Conservation (phyloP, 2,113 vertebrate genomes). For the Cephalopholis sonnerati region DNA sequence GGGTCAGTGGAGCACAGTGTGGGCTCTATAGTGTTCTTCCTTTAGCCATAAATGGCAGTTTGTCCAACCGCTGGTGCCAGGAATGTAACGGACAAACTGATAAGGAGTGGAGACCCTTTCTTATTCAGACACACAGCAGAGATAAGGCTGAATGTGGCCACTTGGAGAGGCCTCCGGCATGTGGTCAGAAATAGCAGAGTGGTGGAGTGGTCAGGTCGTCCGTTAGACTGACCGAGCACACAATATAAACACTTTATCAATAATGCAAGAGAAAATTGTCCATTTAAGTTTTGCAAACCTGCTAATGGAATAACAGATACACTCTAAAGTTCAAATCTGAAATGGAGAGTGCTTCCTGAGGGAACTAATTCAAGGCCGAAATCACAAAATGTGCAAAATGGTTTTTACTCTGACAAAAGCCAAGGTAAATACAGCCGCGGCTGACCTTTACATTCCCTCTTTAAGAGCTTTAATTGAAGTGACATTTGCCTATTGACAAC, state of each 20-base stretch:
- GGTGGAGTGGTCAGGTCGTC: constrained; percentile 30
- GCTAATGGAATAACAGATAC: constrained; percentile 49
- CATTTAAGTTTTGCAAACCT: constrained; percentile 31
- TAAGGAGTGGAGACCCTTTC: constrained; percentile 68
- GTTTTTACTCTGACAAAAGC: not conserved
- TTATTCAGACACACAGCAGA: constrained; percentile 14
- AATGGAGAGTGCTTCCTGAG: not conserved
- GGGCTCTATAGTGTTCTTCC: constrained; percentile 8
- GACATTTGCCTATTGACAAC: constrained; percentile 60
- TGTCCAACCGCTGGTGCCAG: constrained; percentile 61
- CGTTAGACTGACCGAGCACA: constrained; percentile 31
- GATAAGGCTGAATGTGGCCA: constrained; percentile 68
- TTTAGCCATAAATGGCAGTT: constrained; percentile 80
- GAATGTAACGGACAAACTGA: constrained; percentile 81
- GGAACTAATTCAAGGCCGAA: constrained; percentile 13
- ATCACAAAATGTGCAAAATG: constrained; percentile 20
- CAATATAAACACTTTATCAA: constrained; percentile 49
- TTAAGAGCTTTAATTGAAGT: constrained; percentile 57
- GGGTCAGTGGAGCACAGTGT: constrained; percentile 63
- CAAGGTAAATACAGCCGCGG: not conserved
- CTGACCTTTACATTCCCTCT: constrained; percentile 47
- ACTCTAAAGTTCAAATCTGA: constrained; percentile 33
- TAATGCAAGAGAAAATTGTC: constrained; percentile 53
- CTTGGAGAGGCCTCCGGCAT: constrained; percentile 54
- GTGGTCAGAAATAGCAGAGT: constrained; percentile 65